phyloP scores from a whole-genome alignment of 2,888 invertebrate species.

The Cheilosia urbana region DNA sequence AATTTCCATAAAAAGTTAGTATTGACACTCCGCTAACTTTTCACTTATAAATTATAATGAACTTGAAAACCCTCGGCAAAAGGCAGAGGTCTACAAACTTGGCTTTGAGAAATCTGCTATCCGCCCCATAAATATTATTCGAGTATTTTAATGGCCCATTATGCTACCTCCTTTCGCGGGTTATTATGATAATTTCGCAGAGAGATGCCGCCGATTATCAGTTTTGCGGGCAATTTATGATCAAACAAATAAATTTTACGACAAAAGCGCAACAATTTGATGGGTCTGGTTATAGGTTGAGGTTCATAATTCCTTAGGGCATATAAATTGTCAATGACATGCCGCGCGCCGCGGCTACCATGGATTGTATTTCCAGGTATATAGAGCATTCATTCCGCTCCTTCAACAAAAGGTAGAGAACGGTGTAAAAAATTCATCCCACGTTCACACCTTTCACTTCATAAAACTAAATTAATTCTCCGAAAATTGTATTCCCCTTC shows the following conservation, averaged over 20 bases:
- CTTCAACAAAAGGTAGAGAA: background rate
- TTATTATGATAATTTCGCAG: constrained; percentile 47
- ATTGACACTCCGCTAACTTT: background rate
- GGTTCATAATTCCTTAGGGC: background rate
- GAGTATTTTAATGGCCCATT: background rate
- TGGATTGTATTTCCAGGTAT: no score
- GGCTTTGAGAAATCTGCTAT: constrained; percentile 17
- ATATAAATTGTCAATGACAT: constrained; percentile 11
- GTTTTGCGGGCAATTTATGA: constrained; percentile 32
- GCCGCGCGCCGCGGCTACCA: no score
- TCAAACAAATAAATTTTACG: constrained; percentile 9
- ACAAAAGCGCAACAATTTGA: constrained; percentile 5
- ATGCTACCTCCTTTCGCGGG: constrained; percentile 2
- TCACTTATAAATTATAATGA: constrained; percentile 5
- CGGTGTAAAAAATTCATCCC: constrained; percentile 21
- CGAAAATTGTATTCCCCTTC: constrained; percentile 20
- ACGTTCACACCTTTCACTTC: constrained; percentile 24
- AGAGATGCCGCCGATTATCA: constrained; percentile 32
- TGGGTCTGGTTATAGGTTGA: constrained; percentile 14
- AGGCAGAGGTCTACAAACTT: constrained; percentile 23
- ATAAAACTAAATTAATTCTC: constrained; percentile 44
- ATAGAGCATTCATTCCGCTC: no score
- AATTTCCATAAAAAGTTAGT: no score
- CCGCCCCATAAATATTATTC: constrained; percentile 30
- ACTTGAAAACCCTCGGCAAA: background rate